A percentile compares a stretch with the other conserved stretches of the same genome.
Evolutionary conservation across 37 sponge, comb jelly and placozoan species (phyloP).

Genomic region (Oopsacas minuta): DNA sequence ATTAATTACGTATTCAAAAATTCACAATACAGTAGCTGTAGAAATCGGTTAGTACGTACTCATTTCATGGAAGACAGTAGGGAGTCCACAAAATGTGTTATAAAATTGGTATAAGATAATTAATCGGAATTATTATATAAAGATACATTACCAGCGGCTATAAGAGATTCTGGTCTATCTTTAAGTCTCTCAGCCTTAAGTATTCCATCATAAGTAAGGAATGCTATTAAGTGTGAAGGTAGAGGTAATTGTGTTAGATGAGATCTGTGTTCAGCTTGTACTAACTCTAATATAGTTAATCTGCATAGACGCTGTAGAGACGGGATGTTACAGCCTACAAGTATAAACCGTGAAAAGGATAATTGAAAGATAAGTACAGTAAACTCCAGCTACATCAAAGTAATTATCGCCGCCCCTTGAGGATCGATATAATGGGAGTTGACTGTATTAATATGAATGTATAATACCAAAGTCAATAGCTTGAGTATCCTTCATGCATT

Average conservation of each 20-base stretch:
- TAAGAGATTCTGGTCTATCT: not conserved
- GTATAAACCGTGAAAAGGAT: not conserved
- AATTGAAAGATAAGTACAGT: too few relatives aligned
- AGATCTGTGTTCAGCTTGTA: not conserved
- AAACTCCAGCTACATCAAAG: too few relatives aligned
- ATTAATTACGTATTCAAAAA: too few relatives aligned
- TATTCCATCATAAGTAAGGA: not conserved
- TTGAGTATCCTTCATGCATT: constrained; percentile 18
- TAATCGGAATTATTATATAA: too few relatives aligned
- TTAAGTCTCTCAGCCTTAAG: not conserved
- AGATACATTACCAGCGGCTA: constrained; percentile 4
- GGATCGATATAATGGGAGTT: too few relatives aligned
- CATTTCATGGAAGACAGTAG: too few relatives aligned
- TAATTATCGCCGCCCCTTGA: too few relatives aligned
- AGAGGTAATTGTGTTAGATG: not conserved
- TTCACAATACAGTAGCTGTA: too few relatives aligned
- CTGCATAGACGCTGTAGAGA: constrained; percentile 52
- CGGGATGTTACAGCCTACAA: constrained; percentile 21
- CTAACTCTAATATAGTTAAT: constrained; percentile 25
- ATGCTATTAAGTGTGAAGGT: not conserved
- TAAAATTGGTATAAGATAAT: too few relatives aligned
- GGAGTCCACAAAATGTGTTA: too few relatives aligned
- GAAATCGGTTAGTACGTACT: too few relatives aligned
- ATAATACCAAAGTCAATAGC: constrained; percentile 1
- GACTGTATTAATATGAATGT: too few relatives aligned